phyloP scores from a whole-genome alignment of 2,888 invertebrate species.

The Endomychus coccineus region DNA sequence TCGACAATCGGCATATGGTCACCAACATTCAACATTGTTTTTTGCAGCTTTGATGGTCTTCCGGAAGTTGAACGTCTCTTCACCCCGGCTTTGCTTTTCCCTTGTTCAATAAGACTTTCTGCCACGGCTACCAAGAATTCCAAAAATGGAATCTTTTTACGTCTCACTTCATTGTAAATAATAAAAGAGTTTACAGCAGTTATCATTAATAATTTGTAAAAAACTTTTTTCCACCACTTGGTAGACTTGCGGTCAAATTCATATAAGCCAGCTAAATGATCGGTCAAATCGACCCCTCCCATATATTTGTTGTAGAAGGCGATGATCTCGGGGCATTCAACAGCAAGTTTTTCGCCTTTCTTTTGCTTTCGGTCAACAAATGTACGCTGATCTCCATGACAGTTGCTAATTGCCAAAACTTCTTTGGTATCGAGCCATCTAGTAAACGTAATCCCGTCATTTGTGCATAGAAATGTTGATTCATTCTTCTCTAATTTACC shows the following conservation, averaged over 20 bases:
- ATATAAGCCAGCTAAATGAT: constrained; percentile 22
- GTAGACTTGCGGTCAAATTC: constrained; percentile 15
- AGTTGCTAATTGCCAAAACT: constrained; percentile 29
- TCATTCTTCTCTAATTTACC: constrained; percentile 1
- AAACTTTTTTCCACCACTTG: constrained; percentile 15
- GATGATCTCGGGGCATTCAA: constrained; percentile 23
- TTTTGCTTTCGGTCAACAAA: constrained; percentile 23
- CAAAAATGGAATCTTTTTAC: constrained; percentile 1
- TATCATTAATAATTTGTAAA: constrained; percentile 12
- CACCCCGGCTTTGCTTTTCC: not conserved
- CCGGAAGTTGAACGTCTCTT: not conserved
- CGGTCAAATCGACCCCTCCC: constrained; percentile 29
- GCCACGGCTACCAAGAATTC: constrained; percentile 4
- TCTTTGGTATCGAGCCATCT: constrained; percentile 30
- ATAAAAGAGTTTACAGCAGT: constrained; percentile 4
- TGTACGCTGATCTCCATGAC: constrained; percentile 20
- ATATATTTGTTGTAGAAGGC: constrained; percentile 24
- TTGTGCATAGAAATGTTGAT: not conserved
- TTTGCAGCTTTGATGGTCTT: not conserved
- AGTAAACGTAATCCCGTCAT: not conserved
- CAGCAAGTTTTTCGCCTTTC: constrained; percentile 25
- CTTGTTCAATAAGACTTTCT: not conserved
- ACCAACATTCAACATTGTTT: too few species aligned
- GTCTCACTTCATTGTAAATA: constrained; percentile 4
- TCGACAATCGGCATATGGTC: constrained; percentile 2